Conservation (phyloP, 2,888 invertebrate genomes). For the Eretmocerus hayati region DNA sequence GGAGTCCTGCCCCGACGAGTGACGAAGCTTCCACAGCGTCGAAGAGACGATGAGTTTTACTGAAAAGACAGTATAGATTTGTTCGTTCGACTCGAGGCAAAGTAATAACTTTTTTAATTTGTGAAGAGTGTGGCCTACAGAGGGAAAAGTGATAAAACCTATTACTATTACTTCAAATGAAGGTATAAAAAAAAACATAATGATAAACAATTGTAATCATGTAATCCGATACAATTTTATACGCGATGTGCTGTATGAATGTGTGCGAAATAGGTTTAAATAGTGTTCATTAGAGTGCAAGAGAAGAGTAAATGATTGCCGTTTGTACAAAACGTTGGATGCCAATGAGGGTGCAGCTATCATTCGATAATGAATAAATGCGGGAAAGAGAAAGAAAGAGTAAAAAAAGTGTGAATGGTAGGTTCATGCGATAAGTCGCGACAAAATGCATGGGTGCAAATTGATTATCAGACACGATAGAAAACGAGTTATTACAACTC, state of each 20-base stretch:
- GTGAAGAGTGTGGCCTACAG: constrained; percentile 47
- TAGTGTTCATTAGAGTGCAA: constrained; percentile 38
- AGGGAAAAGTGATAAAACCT: constrained; percentile 46
- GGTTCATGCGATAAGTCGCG: constrained; percentile 7
- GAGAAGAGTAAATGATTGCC: constrained; percentile 42
- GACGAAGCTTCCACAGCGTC: too few species aligned
- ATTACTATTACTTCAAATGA: constrained; percentile 37
- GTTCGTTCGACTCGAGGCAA: too few species aligned
- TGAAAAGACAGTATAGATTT: constrained; percentile 32
- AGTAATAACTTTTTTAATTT: too few species aligned
- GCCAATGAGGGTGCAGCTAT: constrained; percentile 45
- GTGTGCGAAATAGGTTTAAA: constrained; percentile 42
- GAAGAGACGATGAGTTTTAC: too few species aligned
- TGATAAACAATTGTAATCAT: constrained; percentile 43
- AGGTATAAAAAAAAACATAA: constrained; percentile 35
- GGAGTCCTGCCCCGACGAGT: too few species aligned
- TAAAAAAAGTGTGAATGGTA: constrained; percentile 26
- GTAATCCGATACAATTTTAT: constrained; percentile 48
- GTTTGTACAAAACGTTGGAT: constrained; percentile 48
- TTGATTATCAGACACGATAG: constrained; percentile 12
- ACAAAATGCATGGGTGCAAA: constrained; percentile 20
- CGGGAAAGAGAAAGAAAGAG: constrained; percentile 15
- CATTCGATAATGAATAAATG: constrained; percentile 23
- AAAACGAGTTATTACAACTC: constrained; percentile 17
- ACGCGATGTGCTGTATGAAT: constrained; percentile 47